Evolutionary conservation across 2,113 vertebrate species (phyloP), one percentile per base, ranked within the genome.

Genomic region (Columba janthina): DNA sequence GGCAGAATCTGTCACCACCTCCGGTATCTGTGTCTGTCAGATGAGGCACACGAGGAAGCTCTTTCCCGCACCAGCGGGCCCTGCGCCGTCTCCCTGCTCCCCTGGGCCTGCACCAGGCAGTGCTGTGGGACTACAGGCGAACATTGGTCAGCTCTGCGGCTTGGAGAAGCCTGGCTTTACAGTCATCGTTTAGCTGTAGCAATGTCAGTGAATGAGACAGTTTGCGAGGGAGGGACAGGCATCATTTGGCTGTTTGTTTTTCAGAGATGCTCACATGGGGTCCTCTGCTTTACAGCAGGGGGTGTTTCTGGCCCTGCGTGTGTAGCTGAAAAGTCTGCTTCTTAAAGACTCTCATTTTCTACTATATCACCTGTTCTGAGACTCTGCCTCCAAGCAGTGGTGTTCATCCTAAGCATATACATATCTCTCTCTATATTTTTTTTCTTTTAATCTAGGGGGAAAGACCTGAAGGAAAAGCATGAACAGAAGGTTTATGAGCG

Each of bases 401-500:
- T n/a, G 21, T 21, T 75, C 19, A 36, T 14, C 51, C 26, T 46
- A 46, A 46, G 44, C 17, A 6, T 1, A 19, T 14, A 1, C 12
- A 0, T 26, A 5, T 1, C 2, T 51, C 15, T n/a, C 15, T 5
- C 26, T 25, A 18, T 44, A 19, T 44, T 46, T 19, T 46, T 34
- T 19, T 73, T 66, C 89, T 80, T 82, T 61, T 13, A 50, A 67
- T n/a, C 26, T 90, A 99, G 99, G 97, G 99, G 98, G 19, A 98
- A 97, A 54, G 98, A 99, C 94, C 82, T 99, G 56, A 99, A 99
- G 96, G 98, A 98, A 72, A 98, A 98, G 91, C 99, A 98, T 0
- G 99, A 99, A 3, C 99, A 99, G 96, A 98, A 98, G 15, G 98
- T 95, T 20, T 98, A 98, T 1, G 99, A 99, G 96, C 98, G 99